Conservation (phyloP, 2,113 vertebrate species). For the Sapajus apella region DNA sequence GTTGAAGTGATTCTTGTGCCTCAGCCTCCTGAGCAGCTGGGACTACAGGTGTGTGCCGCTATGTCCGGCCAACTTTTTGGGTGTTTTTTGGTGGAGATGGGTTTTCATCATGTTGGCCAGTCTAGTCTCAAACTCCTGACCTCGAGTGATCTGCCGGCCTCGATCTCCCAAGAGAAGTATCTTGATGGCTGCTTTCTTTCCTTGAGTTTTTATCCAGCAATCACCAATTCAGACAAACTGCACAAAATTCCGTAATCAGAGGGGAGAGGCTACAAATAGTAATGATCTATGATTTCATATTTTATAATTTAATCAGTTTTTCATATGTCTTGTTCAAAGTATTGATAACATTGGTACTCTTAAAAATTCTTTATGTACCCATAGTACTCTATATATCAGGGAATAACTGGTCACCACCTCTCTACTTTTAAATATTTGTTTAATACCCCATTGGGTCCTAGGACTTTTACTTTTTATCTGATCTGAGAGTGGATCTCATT, state of each 20-base stretch:
- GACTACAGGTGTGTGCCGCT: no score
- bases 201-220: neutral
- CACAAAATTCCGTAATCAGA: neutral
- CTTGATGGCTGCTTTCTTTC: neutral
- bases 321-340: neutral
- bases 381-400: neutral
- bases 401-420: neutral
- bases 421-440: neutral
- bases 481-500: neutral
- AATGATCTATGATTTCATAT: neutral
- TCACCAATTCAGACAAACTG: neutral
- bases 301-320: neutral
- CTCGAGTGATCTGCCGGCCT: neutral
- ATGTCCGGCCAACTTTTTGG: neutral
- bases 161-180: neutral
- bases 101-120: neutral
- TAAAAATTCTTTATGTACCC: neutral
- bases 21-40: neutral
- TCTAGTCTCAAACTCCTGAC: neutral
- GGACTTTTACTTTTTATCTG: neutral
- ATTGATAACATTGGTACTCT: neutral
- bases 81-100: neutral
- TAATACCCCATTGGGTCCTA: neutral
- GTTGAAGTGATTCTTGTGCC: neutral
- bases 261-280: neutral